Evolutionary conservation across 2,113 vertebrate species (phyloP).

Genomic region (Hypanus sabinus): DNA sequence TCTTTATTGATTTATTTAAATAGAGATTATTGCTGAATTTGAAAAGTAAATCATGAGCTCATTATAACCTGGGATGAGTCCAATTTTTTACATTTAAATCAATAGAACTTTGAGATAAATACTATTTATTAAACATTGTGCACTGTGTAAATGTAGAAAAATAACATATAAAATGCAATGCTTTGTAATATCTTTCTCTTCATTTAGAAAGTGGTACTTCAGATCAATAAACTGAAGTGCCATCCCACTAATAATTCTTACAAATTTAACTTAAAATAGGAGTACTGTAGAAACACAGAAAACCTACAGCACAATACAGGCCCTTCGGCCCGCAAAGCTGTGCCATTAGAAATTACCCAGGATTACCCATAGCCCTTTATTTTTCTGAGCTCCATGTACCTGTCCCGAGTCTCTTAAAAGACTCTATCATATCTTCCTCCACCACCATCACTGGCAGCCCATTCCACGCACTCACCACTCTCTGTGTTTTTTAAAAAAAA

Average conservation of each 20-base stretch:
- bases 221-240: constrained; percentile 49
- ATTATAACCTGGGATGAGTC: background rate
- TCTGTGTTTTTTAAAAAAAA: too few species aligned
- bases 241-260: constrained; percentile 48
- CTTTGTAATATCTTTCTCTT: background rate
- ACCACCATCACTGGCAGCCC: too few species aligned
- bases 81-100: background rate
- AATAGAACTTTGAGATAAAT: background rate
- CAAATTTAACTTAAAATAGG: constrained; percentile 51
- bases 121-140: background rate
- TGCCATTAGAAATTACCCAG: too few species aligned
- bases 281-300: constrained; percentile 37
- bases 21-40: background rate
- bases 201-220: constrained; percentile 41
- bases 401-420: too few species aligned
- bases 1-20: background rate
- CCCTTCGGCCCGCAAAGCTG: too few species aligned
- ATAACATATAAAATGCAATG: background rate
- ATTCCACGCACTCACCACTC: too few species aligned
- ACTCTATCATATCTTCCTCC: too few species aligned
- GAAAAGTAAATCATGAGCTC: background rate
- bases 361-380: too few species aligned
- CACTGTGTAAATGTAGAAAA: background rate
- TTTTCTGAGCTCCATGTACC: too few species aligned
- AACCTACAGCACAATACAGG: too few species aligned